Evolutionary conservation across 2,113 vertebrate species (phyloP).

Genomic region (Leucopsar rothschildi): DNA sequence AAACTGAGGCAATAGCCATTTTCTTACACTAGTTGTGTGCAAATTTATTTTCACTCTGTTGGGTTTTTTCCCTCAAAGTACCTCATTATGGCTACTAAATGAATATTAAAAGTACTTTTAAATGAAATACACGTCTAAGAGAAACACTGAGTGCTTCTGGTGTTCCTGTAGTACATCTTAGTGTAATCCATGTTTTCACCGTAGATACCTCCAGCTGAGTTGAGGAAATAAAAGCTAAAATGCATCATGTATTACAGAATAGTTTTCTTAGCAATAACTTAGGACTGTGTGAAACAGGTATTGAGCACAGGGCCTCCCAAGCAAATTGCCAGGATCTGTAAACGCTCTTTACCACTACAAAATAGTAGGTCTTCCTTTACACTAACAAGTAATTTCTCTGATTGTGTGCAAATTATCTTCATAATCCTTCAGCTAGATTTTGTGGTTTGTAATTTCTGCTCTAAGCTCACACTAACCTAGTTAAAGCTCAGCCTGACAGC

Average conservation of each 20-base stretch:
- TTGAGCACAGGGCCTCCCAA: background rate
- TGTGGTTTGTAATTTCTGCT: background rate
- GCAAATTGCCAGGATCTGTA: background rate
- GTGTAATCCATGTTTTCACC: background rate
- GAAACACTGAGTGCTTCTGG: background rate
- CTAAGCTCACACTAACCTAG: constrained; percentile 34
- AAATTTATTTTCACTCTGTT: background rate
- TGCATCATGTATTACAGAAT: background rate
- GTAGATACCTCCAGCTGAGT: background rate
- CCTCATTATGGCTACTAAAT: background rate
- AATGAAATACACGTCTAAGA: background rate
- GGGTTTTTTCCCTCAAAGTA: background rate
- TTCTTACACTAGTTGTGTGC: background rate
- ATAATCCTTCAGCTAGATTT: constrained; percentile 6
- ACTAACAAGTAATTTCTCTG: background rate
- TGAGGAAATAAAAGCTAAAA: background rate
- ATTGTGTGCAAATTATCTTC: background rate
- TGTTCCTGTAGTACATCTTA: background rate
- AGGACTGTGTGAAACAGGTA: background rate
- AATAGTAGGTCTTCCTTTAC: background rate
- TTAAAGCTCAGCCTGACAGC: constrained; percentile 2
- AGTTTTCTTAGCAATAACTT: background rate
- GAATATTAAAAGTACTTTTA: background rate
- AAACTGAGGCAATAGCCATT: background rate
- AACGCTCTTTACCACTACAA: background rate